Percentiles rank a stretch among this genome's conserved stretches.
phyloP scores from a whole-genome alignment of 1,140 invertebrate species.

The Pygmarrhopalites habei region DNA sequence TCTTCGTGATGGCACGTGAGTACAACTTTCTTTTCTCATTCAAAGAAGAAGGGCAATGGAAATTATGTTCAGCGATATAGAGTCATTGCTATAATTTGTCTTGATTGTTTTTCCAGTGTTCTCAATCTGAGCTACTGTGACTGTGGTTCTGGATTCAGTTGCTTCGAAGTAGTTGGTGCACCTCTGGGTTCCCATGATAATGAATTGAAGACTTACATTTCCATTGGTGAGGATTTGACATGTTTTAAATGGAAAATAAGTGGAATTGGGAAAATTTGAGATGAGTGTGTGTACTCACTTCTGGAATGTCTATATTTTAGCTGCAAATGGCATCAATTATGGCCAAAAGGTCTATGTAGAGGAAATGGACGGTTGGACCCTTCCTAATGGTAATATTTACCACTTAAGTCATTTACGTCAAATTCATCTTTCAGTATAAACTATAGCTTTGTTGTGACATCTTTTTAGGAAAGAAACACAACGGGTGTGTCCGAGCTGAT shows the following conservation, averaged over 20 bases:
- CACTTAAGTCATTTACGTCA: not conserved
- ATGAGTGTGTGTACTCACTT: no score
- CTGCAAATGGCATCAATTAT: no score
- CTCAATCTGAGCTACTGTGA: constrained; percentile 3
- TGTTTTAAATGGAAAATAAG: no score
- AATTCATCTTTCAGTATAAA: not conserved
- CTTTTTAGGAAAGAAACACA: constrained; percentile 1
- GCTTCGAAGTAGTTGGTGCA: not conserved
- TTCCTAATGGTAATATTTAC: not conserved
- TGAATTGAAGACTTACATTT: not conserved
- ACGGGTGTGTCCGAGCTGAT: not conserved
- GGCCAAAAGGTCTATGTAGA: not conserved
- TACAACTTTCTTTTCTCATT: not conserved
- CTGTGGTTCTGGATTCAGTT: not conserved
- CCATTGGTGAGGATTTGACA: not conserved
- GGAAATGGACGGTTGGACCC: not conserved
- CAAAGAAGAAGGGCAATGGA: not conserved
- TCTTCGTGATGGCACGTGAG: not conserved
- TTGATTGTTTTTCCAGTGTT: not conserved
- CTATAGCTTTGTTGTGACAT: not conserved
- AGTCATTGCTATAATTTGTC: not conserved
- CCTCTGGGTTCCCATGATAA: not conserved
- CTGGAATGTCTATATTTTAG: no score
- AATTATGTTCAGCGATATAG: not conserved
- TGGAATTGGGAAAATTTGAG: no score